phyloP scores from a whole-genome alignment of 2,888 invertebrate genomes.

The Idaea straminata region DNA sequence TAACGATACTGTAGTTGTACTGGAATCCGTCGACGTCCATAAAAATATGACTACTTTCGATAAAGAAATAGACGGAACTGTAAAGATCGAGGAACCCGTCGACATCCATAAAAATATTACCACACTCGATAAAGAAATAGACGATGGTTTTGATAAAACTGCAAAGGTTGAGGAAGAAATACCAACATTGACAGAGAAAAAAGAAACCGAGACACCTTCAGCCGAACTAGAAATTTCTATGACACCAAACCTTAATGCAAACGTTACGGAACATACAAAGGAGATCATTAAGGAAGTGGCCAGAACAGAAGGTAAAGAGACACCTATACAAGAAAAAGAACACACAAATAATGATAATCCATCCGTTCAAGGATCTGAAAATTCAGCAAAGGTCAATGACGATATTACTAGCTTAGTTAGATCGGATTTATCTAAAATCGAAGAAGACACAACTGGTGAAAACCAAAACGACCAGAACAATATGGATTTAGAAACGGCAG shows the following conservation, averaged over 20 bases:
- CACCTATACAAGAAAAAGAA: constrained; percentile 4
- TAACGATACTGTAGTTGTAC: background rate
- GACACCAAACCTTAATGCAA: background rate
- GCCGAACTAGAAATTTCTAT: background rate
- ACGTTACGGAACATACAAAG: background rate
- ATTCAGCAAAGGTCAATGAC: constrained; percentile 24
- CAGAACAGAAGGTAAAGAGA: background rate
- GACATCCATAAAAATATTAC: background rate
- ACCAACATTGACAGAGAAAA: background rate
- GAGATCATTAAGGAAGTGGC: background rate
- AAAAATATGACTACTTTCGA: background rate
- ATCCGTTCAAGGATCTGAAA: constrained; percentile 16
- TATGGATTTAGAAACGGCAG: constrained; percentile 76
- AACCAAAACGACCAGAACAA: constrained; percentile 32
- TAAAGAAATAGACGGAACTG: background rate
- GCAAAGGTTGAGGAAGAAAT: background rate
- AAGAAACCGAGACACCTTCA: background rate
- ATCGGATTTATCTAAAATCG: constrained; percentile 23
- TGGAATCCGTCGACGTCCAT: background rate
- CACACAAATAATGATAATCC: constrained; percentile 10
- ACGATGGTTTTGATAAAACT: background rate
- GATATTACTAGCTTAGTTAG: constrained; percentile 21
- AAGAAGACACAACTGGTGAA: constrained; percentile 20
- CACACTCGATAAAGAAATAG: background rate
- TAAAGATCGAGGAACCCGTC: background rate